Conservation (phyloP, 2,113 vertebrate genomes). For the Tamias sibiricus region DNA sequence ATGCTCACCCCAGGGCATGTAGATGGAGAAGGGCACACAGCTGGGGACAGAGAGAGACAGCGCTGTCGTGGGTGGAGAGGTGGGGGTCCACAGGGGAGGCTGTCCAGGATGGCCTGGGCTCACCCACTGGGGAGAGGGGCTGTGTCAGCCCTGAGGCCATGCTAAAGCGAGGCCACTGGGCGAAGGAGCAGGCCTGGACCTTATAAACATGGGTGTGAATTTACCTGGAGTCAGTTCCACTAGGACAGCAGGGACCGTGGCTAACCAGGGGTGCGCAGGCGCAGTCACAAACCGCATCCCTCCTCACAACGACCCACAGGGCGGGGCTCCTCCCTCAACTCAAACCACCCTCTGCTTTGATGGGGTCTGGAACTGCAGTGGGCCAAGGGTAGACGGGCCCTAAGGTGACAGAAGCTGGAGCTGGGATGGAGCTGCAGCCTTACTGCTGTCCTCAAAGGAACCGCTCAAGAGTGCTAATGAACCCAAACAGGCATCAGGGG, state of each 20-base stretch:
- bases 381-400: rapidly evolving
- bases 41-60: background rate
- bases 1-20: slow-evolving; percentile 60
- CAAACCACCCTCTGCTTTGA: rapidly evolving
- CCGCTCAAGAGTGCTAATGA: background rate
- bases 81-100: background rate
- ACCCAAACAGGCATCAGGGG: rapidly evolving
- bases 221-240: background rate
- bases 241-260: rapidly evolving
- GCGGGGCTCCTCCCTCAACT: background rate
- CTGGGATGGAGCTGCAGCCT: rapidly evolving
- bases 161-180: slow-evolving; percentile 9
- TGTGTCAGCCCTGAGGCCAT: background rate
- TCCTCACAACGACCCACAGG: rapidly evolving
- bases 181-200: background rate
- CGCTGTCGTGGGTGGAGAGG: rapidly evolving
- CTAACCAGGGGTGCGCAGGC: background rate
- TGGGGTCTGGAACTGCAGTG: too few relatives aligned
- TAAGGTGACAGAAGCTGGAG: too few relatives aligned
- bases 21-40: slow-evolving; percentile 48
- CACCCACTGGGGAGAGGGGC: background rate
- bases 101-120: background rate
- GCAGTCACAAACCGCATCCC: background rate
- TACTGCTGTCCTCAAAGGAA: background rate
- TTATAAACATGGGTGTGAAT: background rate